Evolutionary conservation across 2,797 vertebrate species (phyloP), one percentile per base, ranked within the genome.

Genomic region (Clarias laeviceps): DNA sequence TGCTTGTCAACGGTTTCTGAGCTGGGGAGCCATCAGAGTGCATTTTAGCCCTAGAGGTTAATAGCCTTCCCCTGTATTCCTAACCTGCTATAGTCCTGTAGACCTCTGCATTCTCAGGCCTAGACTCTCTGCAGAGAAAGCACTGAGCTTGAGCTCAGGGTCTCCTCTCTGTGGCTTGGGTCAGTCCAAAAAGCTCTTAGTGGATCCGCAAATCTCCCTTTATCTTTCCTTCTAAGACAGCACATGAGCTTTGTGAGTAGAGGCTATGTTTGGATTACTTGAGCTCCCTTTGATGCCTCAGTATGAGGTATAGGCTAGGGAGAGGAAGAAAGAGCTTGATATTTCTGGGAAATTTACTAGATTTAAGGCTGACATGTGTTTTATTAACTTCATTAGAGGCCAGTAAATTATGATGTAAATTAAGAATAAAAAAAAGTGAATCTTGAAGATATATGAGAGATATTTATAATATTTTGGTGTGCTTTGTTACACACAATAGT

Each of bases 1-100:
- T 88, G 87, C 96, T 97, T 97, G 97, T 98, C 97, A 98, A 96
- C 97, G 96, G 95, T 94, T 93, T 91, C 92, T 89, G 91, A 95
- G 95, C 93, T 92, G 93, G 94, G 93, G 95, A 97, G 95, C 94
- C 96, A 97, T 97, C 96, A 94, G 96, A 96, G 95, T 94, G 94
- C 94, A 95, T 95, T 96, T 96, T 95, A 95, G 95, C 94, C 95
- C 94, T 90, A 73, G 88, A 95, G 96, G 96, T 97, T 96, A 96
- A 94, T 96, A 96, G 97, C 96, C 96, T 95, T 95, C 93, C 90
- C 89, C 94, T 94, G 93, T 94, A 94, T 94, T 90, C 89, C 85
- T 82, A 65, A 88, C 93, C 95, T 95, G 95, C 95, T 95, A 94
- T 93, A 94, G 92, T 94, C 93, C 92, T 88, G 91, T 91, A 84